Evolutionary conservation across 2,797 vertebrate genomes (phyloP), one percentile per base, ranked within the genome.

Genomic region (Florisuga fusca): DNA sequence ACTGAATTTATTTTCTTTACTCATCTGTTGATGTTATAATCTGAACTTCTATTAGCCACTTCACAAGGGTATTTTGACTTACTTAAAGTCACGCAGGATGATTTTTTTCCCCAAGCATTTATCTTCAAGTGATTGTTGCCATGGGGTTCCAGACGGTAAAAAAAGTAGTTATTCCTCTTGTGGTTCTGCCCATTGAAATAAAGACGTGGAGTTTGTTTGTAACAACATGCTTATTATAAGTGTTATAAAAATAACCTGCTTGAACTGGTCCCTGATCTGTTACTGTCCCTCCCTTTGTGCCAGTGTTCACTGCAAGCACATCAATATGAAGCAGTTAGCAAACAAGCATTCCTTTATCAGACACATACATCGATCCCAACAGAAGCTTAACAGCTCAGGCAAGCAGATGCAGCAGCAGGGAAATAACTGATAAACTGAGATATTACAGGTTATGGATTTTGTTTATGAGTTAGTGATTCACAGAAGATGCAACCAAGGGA

Each of bases 241-340:
- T 71, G 77, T 87, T 97, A 71, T 69, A 92, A 97, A 97, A 97
- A 96, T 89, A 95, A 95, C 54, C 62, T 91, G 57, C 89, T 95
- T 94, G 57, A 89, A 79, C 82, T 69, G 62, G 27, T 84, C 67
- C 86, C 81, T 97, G 89, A 94, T 97, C 92, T 85, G 77, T 94
- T 95, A 95, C 94, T 96, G 87, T 20, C 33, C 48, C 80, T 91
- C 64, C 38, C 81, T 93, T 83, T 53, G 10, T 83, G 89, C 73
- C 7, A 17, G 43, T 91, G 66, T 93, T 95, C 89, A 79, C 46
- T 78, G 84, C 95, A 97, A 98, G 96, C 92, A 92, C 92, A 97
- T 96, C 85, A 95, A 89, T 97, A 91, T 43, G 91, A 94, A 95
- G 72, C 61, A 94, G 91, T 89, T 79, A 87, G 77, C 57, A 97